phyloP scores from a whole-genome alignment of 2,797 vertebrate genomes.

The Poeciliopsis gracilis region DNA sequence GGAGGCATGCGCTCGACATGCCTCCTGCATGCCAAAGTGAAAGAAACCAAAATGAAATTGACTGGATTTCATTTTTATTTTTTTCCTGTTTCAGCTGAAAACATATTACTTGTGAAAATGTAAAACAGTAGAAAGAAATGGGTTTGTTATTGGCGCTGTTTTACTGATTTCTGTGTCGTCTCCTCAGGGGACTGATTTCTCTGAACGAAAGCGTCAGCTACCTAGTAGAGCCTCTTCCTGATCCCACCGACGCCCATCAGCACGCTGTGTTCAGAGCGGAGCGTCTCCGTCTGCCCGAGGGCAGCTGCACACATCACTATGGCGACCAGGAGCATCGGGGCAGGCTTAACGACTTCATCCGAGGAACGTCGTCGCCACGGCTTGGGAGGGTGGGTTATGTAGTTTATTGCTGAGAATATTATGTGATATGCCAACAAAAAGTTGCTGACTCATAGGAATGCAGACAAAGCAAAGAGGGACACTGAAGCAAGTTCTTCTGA shows the following conservation, averaged over 20 bases:
- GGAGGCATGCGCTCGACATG: background rate
- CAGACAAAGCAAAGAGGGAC: background rate
- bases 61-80: background rate
- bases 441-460: background rate
- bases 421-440: background rate
- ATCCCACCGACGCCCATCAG: slow-evolving; percentile 61
- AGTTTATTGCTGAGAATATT: background rate
- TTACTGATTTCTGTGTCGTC: slow-evolving; percentile 55
- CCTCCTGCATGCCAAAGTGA: background rate
- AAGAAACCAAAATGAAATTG: background rate
- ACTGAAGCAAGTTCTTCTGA: background rate
- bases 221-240: slow-evolving; percentile 87
- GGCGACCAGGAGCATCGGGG: slow-evolving; percentile 36
- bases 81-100: background rate
- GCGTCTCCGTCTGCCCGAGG: slow-evolving; percentile 77
- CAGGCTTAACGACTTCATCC: slow-evolving; percentile 70
- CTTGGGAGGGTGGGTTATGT: slow-evolving; percentile 66
- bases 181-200: slow-evolving; percentile 88
- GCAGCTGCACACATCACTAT: slow-evolving; percentile 83
- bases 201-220: slow-evolving; percentile 89
- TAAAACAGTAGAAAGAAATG: background rate
- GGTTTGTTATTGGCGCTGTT: background rate
- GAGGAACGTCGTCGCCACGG: slow-evolving; percentile 63
- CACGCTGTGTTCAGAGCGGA: slow-evolving; percentile 90
- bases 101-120: background rate